phyloP scores from a whole-genome alignment of 1,140 invertebrate genomes.

The Brachionus rotundiformis region DNA sequence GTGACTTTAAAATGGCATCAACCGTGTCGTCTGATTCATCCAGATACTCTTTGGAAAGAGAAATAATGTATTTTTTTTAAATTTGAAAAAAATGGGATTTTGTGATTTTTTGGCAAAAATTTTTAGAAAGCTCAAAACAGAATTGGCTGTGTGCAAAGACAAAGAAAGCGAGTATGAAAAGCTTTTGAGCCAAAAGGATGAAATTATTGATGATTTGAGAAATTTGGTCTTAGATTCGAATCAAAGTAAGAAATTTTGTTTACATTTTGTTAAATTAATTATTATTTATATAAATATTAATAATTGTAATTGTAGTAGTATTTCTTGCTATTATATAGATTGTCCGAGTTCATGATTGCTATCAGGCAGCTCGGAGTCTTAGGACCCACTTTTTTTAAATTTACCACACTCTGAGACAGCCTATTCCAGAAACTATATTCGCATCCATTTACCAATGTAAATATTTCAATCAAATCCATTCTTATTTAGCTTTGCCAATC shows the following conservation, averaged over 20 bases:
- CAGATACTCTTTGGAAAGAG: background rate
- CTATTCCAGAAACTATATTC: no score
- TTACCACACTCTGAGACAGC: no score
- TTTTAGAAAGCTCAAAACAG: conserved; percentile 62
- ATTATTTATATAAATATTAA: no score
- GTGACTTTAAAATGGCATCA: conserved; percentile 13
- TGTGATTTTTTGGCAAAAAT: conserved; percentile 32
- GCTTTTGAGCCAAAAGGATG: background rate
- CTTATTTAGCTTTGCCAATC: no score
- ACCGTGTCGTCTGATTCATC: background rate
- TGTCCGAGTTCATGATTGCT: no score
- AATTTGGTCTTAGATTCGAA: background rate
- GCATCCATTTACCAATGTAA: no score
- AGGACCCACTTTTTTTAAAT: no score
- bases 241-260: background rate
- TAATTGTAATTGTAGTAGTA: no score
- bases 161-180: conserved; percentile 46
- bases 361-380: no score
- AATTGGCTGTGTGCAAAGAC: conserved; percentile 64
- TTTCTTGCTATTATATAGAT: no score
- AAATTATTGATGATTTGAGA: background rate
- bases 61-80: background rate
- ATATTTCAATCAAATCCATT: no score
- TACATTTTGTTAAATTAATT: background rate
- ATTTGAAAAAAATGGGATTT: background rate